Percentiles rank a stretch among this genome's conserved stretches.
Conservation (phyloP, 35 echinoderm and acorn worm genomes). For the Amphiura filiformis region DNA sequence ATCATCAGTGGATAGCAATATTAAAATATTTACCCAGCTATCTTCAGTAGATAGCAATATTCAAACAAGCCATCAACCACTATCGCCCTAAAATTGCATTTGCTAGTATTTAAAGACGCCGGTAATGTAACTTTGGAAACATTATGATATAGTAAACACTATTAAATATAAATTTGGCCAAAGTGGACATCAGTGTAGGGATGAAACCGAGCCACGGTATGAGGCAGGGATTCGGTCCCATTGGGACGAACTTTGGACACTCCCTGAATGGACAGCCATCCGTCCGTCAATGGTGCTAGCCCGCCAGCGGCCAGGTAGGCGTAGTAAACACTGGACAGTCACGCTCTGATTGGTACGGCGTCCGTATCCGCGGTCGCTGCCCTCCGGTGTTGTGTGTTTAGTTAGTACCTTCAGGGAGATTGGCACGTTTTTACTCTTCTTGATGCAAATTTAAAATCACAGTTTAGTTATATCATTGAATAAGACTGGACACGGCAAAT, state of each 20-base stretch:
- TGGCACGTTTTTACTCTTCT: not conserved
- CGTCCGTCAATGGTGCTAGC: not conserved
- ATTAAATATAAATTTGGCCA: not conserved
- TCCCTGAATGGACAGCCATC: constrained; percentile 13
- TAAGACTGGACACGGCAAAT: not conserved
- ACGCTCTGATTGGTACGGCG: not conserved
- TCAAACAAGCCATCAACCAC: too few species aligned
- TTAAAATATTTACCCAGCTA: too few species aligned
- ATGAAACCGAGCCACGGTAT: not conserved
- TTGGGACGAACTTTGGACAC: not conserved
- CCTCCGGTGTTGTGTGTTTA: not conserved
- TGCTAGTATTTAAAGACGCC: too few species aligned
- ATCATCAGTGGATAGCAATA: too few species aligned
- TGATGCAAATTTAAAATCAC: constrained; percentile 2
- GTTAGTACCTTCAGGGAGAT: not conserved
- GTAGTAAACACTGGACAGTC: not conserved
- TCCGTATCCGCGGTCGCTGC: not conserved
- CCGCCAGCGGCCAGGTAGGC: not conserved
- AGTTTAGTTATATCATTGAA: not conserved
- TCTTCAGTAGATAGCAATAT: too few species aligned
- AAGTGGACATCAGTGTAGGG: constrained; percentile 3
- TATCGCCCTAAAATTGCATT: too few species aligned
- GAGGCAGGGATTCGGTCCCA: not conserved
- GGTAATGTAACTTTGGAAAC: too few species aligned
- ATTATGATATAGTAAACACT: too few species aligned